phyloP scores from a whole-genome alignment of 2,113 vertebrate genomes.

The Istiophorus platypterus region DNA sequence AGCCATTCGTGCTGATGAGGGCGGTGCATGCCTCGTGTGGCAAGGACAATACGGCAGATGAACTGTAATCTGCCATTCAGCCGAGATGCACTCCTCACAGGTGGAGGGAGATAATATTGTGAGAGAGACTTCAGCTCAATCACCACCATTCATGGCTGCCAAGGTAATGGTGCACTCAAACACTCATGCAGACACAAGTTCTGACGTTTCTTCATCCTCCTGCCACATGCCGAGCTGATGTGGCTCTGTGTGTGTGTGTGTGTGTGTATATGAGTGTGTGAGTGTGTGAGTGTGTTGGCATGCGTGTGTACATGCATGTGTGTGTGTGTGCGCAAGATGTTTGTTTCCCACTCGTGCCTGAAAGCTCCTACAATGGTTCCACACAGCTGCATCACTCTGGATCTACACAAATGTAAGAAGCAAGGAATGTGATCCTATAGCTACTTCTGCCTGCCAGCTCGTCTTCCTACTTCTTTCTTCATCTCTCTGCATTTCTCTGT shows the following conservation, averaged over 20 bases:
- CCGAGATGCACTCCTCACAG: slow-evolving; percentile 44
- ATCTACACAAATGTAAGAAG: slow-evolving; percentile 8
- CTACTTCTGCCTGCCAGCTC: slow-evolving; percentile 5
- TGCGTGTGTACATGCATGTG: too few relatives aligned
- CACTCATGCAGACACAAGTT: not conserved
- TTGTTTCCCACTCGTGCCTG: not conserved
- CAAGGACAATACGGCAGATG: slow-evolving; percentile 44
- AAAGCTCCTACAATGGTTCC: not conserved
- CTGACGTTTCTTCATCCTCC: slow-evolving; percentile 1
- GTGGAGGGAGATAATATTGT: slow-evolving; percentile 65
- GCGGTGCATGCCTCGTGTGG: slow-evolving; percentile 15
- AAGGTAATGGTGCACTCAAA: not conserved
- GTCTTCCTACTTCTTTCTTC: not conserved
- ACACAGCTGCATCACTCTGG: not conserved
- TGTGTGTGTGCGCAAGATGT: not conserved
- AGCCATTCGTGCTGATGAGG: not conserved
- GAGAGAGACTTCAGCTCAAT: slow-evolving; percentile 46
- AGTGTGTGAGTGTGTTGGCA: slow-evolving; percentile 1
- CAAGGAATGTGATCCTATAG: not conserved
- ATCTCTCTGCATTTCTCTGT: slow-evolving; percentile 13
- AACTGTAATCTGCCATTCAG: slow-evolving; percentile 63
- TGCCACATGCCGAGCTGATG: not conserved
- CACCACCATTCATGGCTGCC: slow-evolving; percentile 24
- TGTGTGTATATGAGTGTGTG: not conserved
- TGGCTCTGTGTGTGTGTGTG: not conserved